phyloP scores from a whole-genome alignment of 2,113 vertebrate species.

The Brachionichthys hirsutus region DNA sequence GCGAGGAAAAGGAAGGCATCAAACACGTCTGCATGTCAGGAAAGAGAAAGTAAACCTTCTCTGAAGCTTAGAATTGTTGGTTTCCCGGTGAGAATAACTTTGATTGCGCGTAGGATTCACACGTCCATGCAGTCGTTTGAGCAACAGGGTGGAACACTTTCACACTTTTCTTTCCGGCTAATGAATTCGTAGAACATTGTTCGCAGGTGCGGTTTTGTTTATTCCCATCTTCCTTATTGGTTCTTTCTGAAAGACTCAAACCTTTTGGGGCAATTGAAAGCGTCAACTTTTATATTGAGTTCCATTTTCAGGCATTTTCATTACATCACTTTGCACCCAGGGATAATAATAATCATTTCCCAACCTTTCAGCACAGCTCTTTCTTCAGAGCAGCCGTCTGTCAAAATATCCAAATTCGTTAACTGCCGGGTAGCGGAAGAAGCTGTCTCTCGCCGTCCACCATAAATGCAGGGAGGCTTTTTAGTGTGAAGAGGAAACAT shows the following conservation, averaged over 20 bases:
- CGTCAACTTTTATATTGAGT: too few species aligned
- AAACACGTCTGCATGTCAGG: constrained; percentile 2
- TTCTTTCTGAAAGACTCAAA: constrained; percentile 9
- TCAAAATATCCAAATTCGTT: constrained; percentile 49
- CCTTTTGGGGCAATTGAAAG: too few species aligned
- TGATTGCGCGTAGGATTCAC: too few species aligned
- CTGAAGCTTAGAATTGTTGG: background rate
- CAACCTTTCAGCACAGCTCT: constrained; percentile 24
- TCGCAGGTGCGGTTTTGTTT: background rate
- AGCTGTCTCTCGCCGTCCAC: constrained; percentile 29
- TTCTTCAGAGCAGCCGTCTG: constrained; percentile 30
- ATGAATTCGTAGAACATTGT: background rate
- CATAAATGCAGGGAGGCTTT: constrained; percentile 29
- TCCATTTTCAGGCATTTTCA: too few species aligned
- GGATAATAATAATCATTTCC: constrained; percentile 18
- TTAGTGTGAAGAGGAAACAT: constrained; percentile 54
- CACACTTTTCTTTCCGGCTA: background rate
- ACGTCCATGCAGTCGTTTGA: too few species aligned
- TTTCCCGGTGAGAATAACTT: too few species aligned
- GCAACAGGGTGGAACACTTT: background rate
- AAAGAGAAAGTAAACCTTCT: constrained; percentile 6
- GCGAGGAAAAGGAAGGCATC: constrained; percentile 45
- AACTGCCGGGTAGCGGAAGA: constrained; percentile 58
- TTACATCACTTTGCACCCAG: too few species aligned
- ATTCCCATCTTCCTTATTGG: background rate